Evolutionary conservation across 2,888 invertebrate species (phyloP), one percentile per base, ranked within the genome.

Genomic region (Chrysolina oricalcia): DNA sequence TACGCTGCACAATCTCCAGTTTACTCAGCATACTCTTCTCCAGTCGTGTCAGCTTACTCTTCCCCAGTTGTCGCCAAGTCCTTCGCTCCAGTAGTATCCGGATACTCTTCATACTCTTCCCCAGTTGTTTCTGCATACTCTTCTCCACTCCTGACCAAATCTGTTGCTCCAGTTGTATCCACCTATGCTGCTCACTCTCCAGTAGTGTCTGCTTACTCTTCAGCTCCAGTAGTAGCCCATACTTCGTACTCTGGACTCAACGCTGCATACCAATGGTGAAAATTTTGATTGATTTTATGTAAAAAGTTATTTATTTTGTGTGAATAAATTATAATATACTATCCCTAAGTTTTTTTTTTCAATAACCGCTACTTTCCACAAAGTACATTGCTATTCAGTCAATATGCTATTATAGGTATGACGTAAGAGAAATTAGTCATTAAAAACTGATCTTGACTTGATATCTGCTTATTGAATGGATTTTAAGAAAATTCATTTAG

Each of bases 121-220:
- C 56, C 56, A 56, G 0, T 56, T 15, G 56, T 56, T 21, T 56
- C 56, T 19, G 56, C 56, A 3, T 48, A 48, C 17, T 41, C 73
- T 13, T 82, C 85, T 46, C 85, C 87, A 70, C 81, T 82, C 70
- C 76, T 79, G 23, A 69, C 82, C 46, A 70, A 77, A 53, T 90
- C 91, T 40, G 91, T 92, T 48, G 93, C 93, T 90, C 80, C 89
- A 81, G 92, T 93, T 63, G 76, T 69, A 13, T 73, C 73, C n/a
- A 46, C 81, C 70, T 76, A 76, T 63, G 80, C 81, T 68, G 81
- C 79, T 53, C 46, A 68, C 13, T 87, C 77, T 64, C 64, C 64
- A 40, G 10, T 35, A 53, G 68, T 68, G 40, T 66, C 65, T 27
- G 80, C 87, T 17, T 59, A 73, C 43, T 85, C 86, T 68, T 78